Conservation (phyloP, 1,140 invertebrate genomes). For the Tachypleus tridentatus region DNA sequence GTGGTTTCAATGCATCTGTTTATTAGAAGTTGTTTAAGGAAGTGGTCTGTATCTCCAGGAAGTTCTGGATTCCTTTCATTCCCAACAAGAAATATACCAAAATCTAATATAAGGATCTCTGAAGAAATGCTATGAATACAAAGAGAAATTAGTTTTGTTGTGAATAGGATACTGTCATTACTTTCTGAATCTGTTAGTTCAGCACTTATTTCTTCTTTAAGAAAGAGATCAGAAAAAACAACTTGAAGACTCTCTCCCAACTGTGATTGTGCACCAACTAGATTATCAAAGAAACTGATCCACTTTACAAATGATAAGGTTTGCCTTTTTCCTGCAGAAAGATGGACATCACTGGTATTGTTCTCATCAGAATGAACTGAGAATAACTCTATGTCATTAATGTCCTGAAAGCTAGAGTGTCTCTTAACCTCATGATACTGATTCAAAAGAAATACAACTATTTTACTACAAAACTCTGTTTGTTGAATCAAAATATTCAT, state of each 20-base stretch:
- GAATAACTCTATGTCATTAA: too few relatives aligned
- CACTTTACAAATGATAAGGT: slow-evolving; percentile 59
- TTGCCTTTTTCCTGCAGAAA: slow-evolving; percentile 47
- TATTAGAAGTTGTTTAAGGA: slow-evolving; percentile 46
- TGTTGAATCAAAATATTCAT: slow-evolving; percentile 45
- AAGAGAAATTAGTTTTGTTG: slow-evolving; percentile 12
- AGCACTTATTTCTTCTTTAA: slow-evolving; percentile 15
- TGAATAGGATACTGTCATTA: slow-evolving; percentile 9
- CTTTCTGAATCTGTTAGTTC: slow-evolving; percentile 9
- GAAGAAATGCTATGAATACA: slow-evolving; percentile 11
- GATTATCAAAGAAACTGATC: slow-evolving; percentile 59
- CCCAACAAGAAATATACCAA: slow-evolving; percentile 55
- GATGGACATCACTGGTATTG: slow-evolving; percentile 1
- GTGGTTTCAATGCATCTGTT: slow-evolving; percentile 40
- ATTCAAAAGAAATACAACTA: slow-evolving; percentile 24
- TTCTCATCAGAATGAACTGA: slow-evolving; percentile 4
- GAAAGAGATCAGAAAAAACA: slow-evolving; percentile 16
- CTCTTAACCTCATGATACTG: too few relatives aligned
- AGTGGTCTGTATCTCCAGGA: slow-evolving; percentile 35
- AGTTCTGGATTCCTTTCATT: slow-evolving; percentile 42
- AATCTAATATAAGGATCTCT: slow-evolving; percentile 20
- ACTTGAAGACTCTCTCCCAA: slow-evolving; percentile 44
- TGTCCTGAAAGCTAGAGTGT: too few relatives aligned
- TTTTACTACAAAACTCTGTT: slow-evolving; percentile 36
- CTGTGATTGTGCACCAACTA: slow-evolving; percentile 49